Evolutionary conservation across 2,888 invertebrate genomes (phyloP), one percentile per base, ranked within the genome.

Genomic region (Meteorus cinctellus): DNA sequence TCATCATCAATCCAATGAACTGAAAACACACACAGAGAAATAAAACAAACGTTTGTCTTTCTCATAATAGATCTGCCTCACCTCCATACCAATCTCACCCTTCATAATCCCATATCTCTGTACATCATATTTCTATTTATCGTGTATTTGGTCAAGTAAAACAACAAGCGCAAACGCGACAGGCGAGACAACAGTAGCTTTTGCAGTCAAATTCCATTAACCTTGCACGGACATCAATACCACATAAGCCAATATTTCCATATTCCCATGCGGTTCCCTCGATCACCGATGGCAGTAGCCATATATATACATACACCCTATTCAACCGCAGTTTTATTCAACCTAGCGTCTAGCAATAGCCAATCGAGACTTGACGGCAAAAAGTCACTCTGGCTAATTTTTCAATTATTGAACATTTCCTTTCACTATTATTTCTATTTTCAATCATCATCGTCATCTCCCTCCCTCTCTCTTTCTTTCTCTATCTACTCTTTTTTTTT

Each of bases 161-260:
- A 36, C 19, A n/a, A 34, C 36, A 36, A n/a, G 36, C 19, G 36
- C 19, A 41, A 65, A 65, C 65, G n/a, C n/a, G 62, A 29, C 19
- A 55, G 19, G 19, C 19, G 55, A 55, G 8, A 55, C 19, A 24
- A 36, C 65, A 65, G 36, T 24, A 68, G 29, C 31, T 48, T 48
- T 51, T 77, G 60, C 75, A 80, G 78, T 80, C 80, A 78, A 80
- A 80, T 80, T 78, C 74, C 76, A 80, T 80, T 80, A 80, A 78
- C 77, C 48, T 68, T 27, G 12, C 48, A 16, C 68, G 48, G 19
- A 29, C 48, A 24, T 34, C 24, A 31, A 36, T 34, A 34, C 63
- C 16, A 31, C 16, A 63, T 63, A 63, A 55, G 36, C 19, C 65
- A 65, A 65, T 65, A 65, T 65, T 68, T 68, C 31, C 45, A 65